Base-by-base conservation (phyloP, 2,888 invertebrate species). In the Argyresthia albistria region DNA sequence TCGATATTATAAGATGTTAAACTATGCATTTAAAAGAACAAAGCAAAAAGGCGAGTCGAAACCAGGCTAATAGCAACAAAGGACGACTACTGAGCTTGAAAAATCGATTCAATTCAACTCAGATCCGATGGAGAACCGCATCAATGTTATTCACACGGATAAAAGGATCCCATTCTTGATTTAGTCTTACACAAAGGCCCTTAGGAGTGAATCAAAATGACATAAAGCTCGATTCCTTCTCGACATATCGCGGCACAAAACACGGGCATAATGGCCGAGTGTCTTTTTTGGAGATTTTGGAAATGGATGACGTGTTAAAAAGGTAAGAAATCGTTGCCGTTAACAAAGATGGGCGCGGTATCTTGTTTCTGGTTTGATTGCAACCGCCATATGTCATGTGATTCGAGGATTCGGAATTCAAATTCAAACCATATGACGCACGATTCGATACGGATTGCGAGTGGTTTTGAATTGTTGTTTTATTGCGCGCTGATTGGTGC, bases 221-320 rank as follows among this genome's bases (percentile, higher is more conserved):
- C 83, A 86, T 84, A 82, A 86, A 84, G 78, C 77, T 70, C 67
- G 72, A 71, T 75, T 80, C 76, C 77, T 75, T 55, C 52, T n/a
- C 45, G 47, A 49, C 53, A 46, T 50, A 47, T 77, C 70, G 61
- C 62, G 65, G 63, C 67, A 69, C 65, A 79, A 77, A 79, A 81
- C 78, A 75, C 67, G 69, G 71, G 73, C 69, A 78, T 80, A 84
- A 83, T 76, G 76, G 80, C 69, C 80, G 76, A 78, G 80, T 80
- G 78, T 77, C 71, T 70, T 77, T 73, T 71, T 73, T 62, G 58
- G 61, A 64, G 66, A 71, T 73, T 78, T 78, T 66, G 52, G 67
- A 67, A 77, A 84, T 80, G 77, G 77, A 84, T 83, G 83, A 86
- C 75, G 83, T 84, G 84, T 84, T 86, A 87, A 87, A 84, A 84